Base-by-base conservation (phyloP, 2,113 vertebrate species). In the Chelonoidis abingdonii region DNA sequence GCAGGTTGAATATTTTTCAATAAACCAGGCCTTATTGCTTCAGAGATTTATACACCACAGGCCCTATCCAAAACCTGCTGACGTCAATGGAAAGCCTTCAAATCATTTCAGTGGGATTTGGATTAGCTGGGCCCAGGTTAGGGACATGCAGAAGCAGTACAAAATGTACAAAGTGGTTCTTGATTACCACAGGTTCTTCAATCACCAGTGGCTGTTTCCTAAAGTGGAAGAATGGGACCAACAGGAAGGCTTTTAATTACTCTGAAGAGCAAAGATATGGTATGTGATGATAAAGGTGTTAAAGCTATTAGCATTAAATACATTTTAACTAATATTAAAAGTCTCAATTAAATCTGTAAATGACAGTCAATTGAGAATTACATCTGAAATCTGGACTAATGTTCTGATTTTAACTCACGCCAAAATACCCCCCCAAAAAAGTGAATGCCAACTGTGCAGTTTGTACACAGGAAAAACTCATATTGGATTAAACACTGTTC, bases 11-110 rank as follows among this genome's bases (percentile, higher is more conserved):
- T 95, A 89, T 27, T 44, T 84, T 80, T 89, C 92, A 93, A 87
- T 91, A 96, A 50, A 97, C 91, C 59, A 57, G 65, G 56, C 24
- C 1, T 79, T 88, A 47, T 53, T 95, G 86, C 72, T 89, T 96
- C 76, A 87, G 6, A 7, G 12, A 83, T 85, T 89, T 93, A 79
- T 84, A 83, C 89, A 9, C 88, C 88, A 92, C 92, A 87, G 92
- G 92, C 86, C 81, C 65, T 89, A 89, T 95, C 94, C 95, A 95
- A 97, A 95, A 75, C 35, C 31, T 81, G 41, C 89, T 91, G 95
- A 92, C 92, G 83, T 38, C 6, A 5, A 88, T 93, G 79, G 87
- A 79, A 95, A 78, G 82, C 53, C 44, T 94, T 84, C 84, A 72
- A 50, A 19, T 91, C 72, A 75, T 87, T 88, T 83, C 0, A 5